Evolutionary conservation across 2,113 vertebrate genomes (phyloP), one percentile per base, ranked within the genome.

Genomic region (Monarcha castaneiventris): DNA sequence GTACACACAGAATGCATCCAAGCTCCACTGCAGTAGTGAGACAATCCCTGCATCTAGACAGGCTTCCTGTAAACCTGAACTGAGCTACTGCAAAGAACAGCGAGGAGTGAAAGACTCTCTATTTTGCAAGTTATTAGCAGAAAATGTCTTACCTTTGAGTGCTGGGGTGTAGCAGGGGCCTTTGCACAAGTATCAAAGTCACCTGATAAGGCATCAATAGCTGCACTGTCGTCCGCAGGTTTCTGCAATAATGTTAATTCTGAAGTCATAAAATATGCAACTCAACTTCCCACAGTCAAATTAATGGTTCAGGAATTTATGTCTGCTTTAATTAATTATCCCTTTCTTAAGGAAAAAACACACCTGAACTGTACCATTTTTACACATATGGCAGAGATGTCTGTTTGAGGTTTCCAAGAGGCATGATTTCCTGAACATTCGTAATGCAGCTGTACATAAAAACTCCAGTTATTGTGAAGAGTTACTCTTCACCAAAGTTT

Each of bases 191-290:
- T 84, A 66, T 95, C 97, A 5, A 98, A 97, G 58, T 97, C 98
- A 49, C 88, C 89, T 6, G 98, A 98, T 3, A 98, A 97, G 18
- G 95, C 87, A 61, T 97, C 97, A 1, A 97, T 97, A 68, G 98
- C 97, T 52, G 96, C 97, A 37, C 73, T 88, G 35, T 95, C 94
- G 79, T 84, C 97, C 4, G 8, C 3, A 37, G 95, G 43, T 66
- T 97, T 97, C 98, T 98, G 95, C 81, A 93, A 92, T 6, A n/a
- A 55, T 55, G 54, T 66, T 7, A 73, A 49, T 79, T 79, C 20
- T 54, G 10, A 66, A 54, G 74, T 92, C 72, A 93, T 30, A 66
- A 46, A 23, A 52, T 11, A 33, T 6, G 37, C 59, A 76, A 25
- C 4, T 11, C 17, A 68, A 25, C 20, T 26, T 72, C 29, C 41